phyloP scores from a whole-genome alignment of 2,888 invertebrate species.

The Barypeithes pellucidus region DNA sequence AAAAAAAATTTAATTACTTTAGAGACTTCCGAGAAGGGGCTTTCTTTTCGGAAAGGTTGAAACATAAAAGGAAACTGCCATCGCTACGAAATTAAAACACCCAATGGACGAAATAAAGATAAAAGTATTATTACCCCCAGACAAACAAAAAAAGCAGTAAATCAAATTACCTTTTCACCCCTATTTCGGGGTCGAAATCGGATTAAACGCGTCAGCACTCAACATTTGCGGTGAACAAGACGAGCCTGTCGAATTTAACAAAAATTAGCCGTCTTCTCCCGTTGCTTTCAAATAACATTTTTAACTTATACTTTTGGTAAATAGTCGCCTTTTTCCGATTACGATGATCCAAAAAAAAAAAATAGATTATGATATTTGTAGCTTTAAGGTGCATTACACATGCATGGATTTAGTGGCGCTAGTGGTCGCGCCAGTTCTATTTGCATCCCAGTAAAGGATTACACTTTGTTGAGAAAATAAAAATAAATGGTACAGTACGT shows the following conservation, averaged over 20 bases:
- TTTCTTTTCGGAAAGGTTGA: not conserved
- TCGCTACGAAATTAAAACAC: not conserved
- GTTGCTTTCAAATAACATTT: not conserved
- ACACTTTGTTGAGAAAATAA: too few relatives aligned
- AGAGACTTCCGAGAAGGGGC: not conserved
- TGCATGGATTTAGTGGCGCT: too few relatives aligned
- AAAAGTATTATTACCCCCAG: conserved; percentile 8
- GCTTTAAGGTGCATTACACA: too few relatives aligned
- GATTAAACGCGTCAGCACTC: conserved; percentile 15
- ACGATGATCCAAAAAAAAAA: too few relatives aligned
- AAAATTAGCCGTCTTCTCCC: not conserved
- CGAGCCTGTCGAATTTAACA: not conserved
- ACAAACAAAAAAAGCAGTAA: conserved; percentile 13
- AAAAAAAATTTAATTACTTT: not conserved
- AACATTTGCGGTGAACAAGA: conserved; percentile 1
- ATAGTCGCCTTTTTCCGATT: too few relatives aligned
- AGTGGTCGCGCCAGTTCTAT: too few relatives aligned
- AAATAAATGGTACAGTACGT: too few relatives aligned
- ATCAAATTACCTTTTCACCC: conserved; percentile 21
- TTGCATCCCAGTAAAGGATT: too few relatives aligned
- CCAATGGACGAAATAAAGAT: conserved; percentile 18
- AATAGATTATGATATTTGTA: too few relatives aligned
- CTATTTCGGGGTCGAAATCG: conserved; percentile 18
- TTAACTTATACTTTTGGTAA: not conserved
- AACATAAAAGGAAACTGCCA: not conserved